Base-by-base conservation (phyloP, 2,113 vertebrate species). In the Dromas ardeola region DNA sequence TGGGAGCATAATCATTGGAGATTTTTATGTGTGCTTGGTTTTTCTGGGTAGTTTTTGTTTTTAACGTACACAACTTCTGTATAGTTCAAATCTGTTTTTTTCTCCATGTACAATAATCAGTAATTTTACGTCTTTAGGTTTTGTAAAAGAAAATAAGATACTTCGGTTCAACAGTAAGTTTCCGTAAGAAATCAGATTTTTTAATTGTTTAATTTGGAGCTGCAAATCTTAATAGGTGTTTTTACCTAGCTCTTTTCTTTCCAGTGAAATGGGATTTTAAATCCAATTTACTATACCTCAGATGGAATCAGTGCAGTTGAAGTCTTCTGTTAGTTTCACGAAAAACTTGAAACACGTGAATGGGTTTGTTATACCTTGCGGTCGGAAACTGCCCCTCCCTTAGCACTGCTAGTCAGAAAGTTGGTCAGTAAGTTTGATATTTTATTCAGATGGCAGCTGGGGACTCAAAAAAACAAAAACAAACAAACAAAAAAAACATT, bases 51-150 rank as follows among this genome's bases (percentile, higher is more conserved):
- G 7, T 55, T 83, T 73, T 58, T 81, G 22, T 15, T 86, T 66
- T 72, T 15, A 55, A 59, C 17, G 85, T 69, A 10, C 0, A 4
- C 16, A 67, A 5, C 9, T 58, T 53, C 20, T 52, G 0, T 43
- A 3, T 16, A 36, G 15, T 30, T 81, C 15, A 53, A 4, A 32
- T 13, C 2, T 78, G n/a, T 2, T 76, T 55, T 55, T 21, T 25
- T 7, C 4, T 34, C 7, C 2, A 0, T 0, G 0, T 62, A 38
- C 49, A 76, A 50, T 36, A 56, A 20, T 23, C 3, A 30, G 12
- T 73, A 40, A 70, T 81, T 84, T 36, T 25, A 56, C 67, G 65
- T 72, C 10, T 76, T 78, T 25, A 45, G 30, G 11, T 73, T 88
- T 78, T 78, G 7, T 86, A 58, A 70, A 86, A 82, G 56, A 83